Conservation (phyloP, 2,797 vertebrate species). For the Remorina albescens region DNA sequence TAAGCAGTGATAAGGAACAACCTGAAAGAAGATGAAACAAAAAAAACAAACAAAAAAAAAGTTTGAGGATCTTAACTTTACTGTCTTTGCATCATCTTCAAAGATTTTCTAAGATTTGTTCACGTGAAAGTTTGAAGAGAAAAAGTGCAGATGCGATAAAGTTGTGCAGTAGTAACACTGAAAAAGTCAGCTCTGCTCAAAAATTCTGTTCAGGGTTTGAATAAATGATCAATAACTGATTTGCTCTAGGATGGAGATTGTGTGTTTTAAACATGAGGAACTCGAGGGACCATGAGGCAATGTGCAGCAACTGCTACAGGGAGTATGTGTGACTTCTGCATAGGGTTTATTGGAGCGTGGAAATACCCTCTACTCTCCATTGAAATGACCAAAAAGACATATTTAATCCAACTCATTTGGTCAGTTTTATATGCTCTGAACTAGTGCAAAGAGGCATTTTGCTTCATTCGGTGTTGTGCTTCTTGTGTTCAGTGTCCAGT, state of each 20-base stretch:
- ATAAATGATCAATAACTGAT: slow-evolving; percentile 78
- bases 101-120: slow-evolving; percentile 10
- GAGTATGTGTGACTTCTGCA: slow-evolving; percentile 31
- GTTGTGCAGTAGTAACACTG: slow-evolving; percentile 31
- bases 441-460: background rate
- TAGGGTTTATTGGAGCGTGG: background rate
- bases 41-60: background rate
- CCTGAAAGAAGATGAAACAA: background rate
- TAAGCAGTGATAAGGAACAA: background rate
- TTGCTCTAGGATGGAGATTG: slow-evolving; percentile 35
- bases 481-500: background rate
- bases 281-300: slow-evolving; percentile 76
- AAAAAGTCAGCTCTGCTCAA: slow-evolving; percentile 15
- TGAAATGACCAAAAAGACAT: slow-evolving; percentile 15
- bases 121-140: slow-evolving; percentile 31
- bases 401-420: slow-evolving; percentile 7
- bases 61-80: slow-evolving; percentile 9
- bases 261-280: slow-evolving; percentile 75
- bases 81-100: slow-evolving; percentile 59
- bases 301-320: slow-evolving; percentile 49
- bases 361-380: background rate
- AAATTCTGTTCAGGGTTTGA: slow-evolving; percentile 54
- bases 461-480: background rate
- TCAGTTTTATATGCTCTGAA: background rate
- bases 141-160: slow-evolving; percentile 19